Percentiles rank a stretch among this genome's conserved stretches.
Conservation (phyloP, 2,888 invertebrate genomes). For the Ethmia dodecea region DNA sequence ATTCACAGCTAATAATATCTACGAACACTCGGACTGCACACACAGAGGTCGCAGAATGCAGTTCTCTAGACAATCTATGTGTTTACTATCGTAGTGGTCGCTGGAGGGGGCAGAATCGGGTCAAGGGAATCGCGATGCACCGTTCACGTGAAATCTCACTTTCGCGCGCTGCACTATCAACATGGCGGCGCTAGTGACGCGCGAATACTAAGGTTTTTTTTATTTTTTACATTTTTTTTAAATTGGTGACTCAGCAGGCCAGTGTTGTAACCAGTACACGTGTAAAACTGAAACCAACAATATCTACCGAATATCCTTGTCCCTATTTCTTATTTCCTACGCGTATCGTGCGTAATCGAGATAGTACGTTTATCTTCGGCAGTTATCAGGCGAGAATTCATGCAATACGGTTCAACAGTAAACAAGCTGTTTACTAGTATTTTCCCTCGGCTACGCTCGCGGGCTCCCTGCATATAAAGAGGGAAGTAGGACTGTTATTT, state of each 20-base stretch:
- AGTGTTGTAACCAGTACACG: slow-evolving; percentile 60
- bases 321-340: slow-evolving; percentile 71
- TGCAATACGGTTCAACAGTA: slow-evolving; percentile 45
- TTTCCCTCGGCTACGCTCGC: too few species aligned
- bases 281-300: slow-evolving; percentile 60
- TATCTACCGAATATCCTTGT: slow-evolving; percentile 61
- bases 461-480: too few species aligned
- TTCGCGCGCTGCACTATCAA: slow-evolving; percentile 70
- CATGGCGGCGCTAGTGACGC: slow-evolving; percentile 62
- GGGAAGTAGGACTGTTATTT: too few species aligned
- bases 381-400: slow-evolving; percentile 58
- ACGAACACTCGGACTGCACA: slow-evolving; percentile 22
- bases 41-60: slow-evolving; percentile 26
- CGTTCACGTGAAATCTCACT: slow-evolving; percentile 76
- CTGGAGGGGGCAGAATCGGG: slow-evolving; percentile 44
- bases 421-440: too few species aligned
- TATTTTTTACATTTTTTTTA: neutral
- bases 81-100: slow-evolving; percentile 58
- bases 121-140: slow-evolving; percentile 76
- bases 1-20: slow-evolving; percentile 28
- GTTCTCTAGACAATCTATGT: slow-evolving; percentile 46
- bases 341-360: slow-evolving; percentile 38
- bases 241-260: slow-evolving; percentile 14
- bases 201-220: slow-evolving; percentile 39
- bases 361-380: slow-evolving; percentile 55